Percentiles rank a stretch among this genome's conserved stretches.
phyloP scores from a whole-genome alignment of 2,797 vertebrate species.

The Myioborus miniatus region DNA sequence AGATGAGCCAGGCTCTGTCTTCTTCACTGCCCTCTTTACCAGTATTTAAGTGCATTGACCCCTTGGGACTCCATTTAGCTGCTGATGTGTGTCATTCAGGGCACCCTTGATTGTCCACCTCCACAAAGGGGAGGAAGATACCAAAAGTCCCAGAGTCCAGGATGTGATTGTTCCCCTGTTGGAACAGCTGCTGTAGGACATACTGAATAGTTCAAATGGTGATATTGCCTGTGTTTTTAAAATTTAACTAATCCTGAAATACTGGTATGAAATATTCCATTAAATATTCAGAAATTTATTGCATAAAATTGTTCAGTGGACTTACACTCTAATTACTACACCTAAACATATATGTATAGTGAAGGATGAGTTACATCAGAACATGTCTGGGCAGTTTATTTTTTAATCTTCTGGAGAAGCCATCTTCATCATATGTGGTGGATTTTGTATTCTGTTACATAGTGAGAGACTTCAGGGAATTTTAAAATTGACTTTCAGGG shows the following conservation, averaged over 20 bases:
- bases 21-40: neutral
- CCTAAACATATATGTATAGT: neutral
- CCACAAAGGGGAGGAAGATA: neutral
- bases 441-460: neutral
- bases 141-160: rapidly evolving
- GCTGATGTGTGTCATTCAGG: rapidly evolving
- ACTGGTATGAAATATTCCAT: neutral
- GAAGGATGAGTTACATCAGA: neutral
- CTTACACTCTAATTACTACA: neutral
- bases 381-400: neutral
- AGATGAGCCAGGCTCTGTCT: neutral
- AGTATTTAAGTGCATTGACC: neutral
- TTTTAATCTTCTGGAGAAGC: neutral
- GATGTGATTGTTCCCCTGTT: rapidly evolving
- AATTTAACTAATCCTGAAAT: neutral
- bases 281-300: neutral
- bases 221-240: neutral
- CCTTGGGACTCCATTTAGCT: neutral
- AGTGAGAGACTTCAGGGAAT: neutral
- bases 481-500: neutral
- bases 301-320: neutral
- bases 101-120: neutral
- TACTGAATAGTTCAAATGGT: neutral
- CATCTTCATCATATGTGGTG: rapidly evolving
- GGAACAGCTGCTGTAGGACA: neutral